Evolutionary conservation across 2,888 invertebrate genomes (phyloP).

Genomic region (Nipponacmea schrenckii): DNA sequence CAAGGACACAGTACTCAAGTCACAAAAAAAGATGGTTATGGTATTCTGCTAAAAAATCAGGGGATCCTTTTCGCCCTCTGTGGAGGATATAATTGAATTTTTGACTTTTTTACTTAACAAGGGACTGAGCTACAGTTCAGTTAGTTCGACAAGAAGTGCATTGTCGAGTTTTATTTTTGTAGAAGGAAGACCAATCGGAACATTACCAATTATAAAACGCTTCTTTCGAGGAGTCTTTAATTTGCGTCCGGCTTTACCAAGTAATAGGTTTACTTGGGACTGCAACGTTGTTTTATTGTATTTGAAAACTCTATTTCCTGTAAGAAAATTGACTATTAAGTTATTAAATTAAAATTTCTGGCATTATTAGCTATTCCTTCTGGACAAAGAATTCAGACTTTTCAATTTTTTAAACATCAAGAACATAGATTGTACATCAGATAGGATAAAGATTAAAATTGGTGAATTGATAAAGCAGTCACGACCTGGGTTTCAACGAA

Average conservation of each 20-base stretch:
- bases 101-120: too few relatives aligned
- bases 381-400: too few relatives aligned
- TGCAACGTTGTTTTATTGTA: constrained; percentile 6
- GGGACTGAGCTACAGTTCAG: too few relatives aligned
- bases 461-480: constrained; percentile 24
- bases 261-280: constrained; percentile 3
- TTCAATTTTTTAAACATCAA: constrained; percentile 13
- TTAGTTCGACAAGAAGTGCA: too few relatives aligned
- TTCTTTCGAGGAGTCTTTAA: constrained; percentile 24
- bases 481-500: constrained; percentile 18
- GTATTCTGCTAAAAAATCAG: too few relatives aligned
- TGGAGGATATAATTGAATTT: too few relatives aligned
- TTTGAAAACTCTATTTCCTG: neutral
- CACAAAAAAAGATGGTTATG: too few relatives aligned
- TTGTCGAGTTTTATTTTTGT: too few relatives aligned
- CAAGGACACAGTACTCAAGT: too few relatives aligned
- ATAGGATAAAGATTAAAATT: constrained; percentile 15
- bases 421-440: too few relatives aligned
- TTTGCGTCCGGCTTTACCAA: constrained; percentile 17
- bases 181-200: too few relatives aligned
- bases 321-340: neutral
- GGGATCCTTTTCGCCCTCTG: too few relatives aligned
- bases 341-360: neutral
- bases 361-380: constrained; percentile 13
- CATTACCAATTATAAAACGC: constrained; percentile 14